phyloP scores from a whole-genome alignment of 2,888 invertebrate genomes.

The Agrilus mali region DNA sequence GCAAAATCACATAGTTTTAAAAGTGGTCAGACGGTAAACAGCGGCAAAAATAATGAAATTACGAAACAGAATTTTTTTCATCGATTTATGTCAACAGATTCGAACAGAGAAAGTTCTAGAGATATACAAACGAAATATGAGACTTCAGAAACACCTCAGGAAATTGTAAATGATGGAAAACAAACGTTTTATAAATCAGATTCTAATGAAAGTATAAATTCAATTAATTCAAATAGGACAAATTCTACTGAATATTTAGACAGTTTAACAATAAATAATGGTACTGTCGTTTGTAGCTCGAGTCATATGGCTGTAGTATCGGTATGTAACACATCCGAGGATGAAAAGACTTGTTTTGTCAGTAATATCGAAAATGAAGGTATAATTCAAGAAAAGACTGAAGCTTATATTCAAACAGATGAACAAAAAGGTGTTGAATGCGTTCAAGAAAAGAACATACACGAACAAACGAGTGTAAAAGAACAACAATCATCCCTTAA shows the following conservation, averaged over 20 bases:
- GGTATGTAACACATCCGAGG: conserved; percentile 1
- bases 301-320: conserved; percentile 28
- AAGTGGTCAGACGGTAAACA: conserved; percentile 19
- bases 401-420: background rate
- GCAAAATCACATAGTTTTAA: conserved; percentile 62
- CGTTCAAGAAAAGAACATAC: conserved; percentile 4
- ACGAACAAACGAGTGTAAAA: conserved; percentile 17
- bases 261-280: conserved; percentile 9
- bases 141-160: no score
- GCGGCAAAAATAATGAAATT: no score
- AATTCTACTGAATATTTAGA: conserved; percentile 10
- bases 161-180: no score
- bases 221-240: conserved; percentile 6
- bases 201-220: conserved; percentile 11
- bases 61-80: no score
- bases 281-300: conserved; percentile 26
- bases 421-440: background rate
- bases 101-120: no score
- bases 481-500: conserved; percentile 40
- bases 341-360: background rate
- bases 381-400: no score
- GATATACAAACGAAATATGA: no score
- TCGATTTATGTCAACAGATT: no score
- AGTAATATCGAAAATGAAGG: conserved; percentile 2
- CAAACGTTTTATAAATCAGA: conserved; percentile 1